These are phyloP conservation scores for Ailurus styani DNA, from an alignment of 2,113 vertebrate species.

Conservation along the genomic window DNA sequence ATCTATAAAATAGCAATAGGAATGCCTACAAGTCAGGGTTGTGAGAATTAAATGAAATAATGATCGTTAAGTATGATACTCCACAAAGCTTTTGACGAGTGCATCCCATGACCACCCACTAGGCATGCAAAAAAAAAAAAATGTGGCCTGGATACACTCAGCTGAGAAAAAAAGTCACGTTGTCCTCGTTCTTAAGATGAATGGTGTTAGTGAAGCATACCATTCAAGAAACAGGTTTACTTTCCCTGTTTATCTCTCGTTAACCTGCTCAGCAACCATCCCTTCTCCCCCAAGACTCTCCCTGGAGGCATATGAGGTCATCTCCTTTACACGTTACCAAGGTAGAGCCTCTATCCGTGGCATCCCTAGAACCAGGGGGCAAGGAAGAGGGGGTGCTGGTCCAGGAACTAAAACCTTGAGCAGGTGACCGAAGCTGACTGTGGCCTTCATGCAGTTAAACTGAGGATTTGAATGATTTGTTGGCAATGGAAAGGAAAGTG, in stretches of 20 bases:
- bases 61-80: not conserved
- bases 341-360: not conserved
- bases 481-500: not conserved
- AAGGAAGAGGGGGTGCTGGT: not conserved
- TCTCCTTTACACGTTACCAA: not conserved
- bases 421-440: not conserved
- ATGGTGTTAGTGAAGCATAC: not conserved
- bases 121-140: not conserved
- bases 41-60: not conserved
- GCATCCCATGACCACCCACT: not conserved
- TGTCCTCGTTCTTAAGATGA: conserved; percentile 30
- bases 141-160: not conserved
- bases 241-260: not conserved
- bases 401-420: not conserved
- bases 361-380: not conserved
- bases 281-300: not conserved
- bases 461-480: not conserved
- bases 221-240: not conserved
- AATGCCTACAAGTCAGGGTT: not conserved
- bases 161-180: not conserved
- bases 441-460: not conserved
- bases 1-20: not conserved
- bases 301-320: not conserved
- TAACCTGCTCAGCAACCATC: not conserved
- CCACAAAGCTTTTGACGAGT: not conserved